A percentile compares a stretch with the other conserved stretches of the same genome.
phyloP scores from a whole-genome alignment of 2,888 invertebrate species.

The Leucoma salicis region DNA sequence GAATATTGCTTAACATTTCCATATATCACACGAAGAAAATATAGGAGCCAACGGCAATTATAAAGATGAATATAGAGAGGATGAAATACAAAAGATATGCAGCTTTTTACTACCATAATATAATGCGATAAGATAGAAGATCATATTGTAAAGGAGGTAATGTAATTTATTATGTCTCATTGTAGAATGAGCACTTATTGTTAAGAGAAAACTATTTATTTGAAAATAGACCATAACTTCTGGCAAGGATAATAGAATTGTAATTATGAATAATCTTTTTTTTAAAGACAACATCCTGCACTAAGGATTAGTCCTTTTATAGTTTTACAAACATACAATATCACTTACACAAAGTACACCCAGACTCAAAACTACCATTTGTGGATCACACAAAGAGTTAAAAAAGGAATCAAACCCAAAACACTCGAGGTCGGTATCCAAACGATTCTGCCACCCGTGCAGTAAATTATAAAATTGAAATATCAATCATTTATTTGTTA shows the following conservation, averaged over 20 bases:
- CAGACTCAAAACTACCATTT: not conserved
- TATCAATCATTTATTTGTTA: too few species aligned
- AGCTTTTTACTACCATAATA: slow-evolving; percentile 45
- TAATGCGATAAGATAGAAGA: slow-evolving; percentile 46
- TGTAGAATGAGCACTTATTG: slow-evolving; percentile 70
- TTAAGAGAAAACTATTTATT: slow-evolving; percentile 75
- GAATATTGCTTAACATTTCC: slow-evolving; percentile 29
- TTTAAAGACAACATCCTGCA: too few species aligned
- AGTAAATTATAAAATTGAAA: too few species aligned
- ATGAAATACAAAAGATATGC: slow-evolving; percentile 52
- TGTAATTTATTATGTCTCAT: slow-evolving; percentile 69
- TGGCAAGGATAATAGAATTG: too few species aligned
- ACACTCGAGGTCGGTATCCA: not conserved
- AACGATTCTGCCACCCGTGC: not conserved
- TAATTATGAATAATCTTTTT: not conserved
- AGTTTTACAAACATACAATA: too few species aligned
- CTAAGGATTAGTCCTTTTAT: too few species aligned
- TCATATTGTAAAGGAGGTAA: slow-evolving; percentile 65
- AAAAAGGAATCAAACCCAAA: too few species aligned
- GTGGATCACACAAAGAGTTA: not conserved
- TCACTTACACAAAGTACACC: too few species aligned
- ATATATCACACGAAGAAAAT: slow-evolving; percentile 24
- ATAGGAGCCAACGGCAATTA: slow-evolving; percentile 43
- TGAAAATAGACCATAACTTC: too few species aligned
- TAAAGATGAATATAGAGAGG: slow-evolving; percentile 44